Evolutionary conservation across 2,113 vertebrate species (phyloP), one percentile per base, ranked within the genome.

Genomic region (Colius striatus): DNA sequence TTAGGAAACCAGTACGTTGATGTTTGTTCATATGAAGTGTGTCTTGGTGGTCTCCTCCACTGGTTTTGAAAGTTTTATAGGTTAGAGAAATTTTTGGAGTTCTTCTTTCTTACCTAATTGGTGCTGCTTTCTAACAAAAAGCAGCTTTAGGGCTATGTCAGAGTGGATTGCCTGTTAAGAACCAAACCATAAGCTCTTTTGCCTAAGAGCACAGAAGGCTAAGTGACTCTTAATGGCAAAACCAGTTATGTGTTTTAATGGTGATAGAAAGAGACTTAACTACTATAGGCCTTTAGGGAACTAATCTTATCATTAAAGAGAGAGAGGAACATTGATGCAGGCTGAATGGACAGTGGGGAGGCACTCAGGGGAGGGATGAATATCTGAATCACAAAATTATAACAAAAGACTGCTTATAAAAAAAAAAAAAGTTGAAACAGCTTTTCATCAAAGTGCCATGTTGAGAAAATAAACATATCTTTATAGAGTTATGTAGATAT

Each of bases 201-300:
- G 41, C 2, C 1, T 43, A 83, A 58, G 17, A 78, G 17, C 87
- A 62, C 47, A 75, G 76, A 85, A 81, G 75, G 32, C 21, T 88
- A 62, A 79, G 62, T 72, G 29, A 34, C 7, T 30, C 13, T 79
- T 87, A 84, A 89, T 30, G 27, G 50, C 74, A 82, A 89, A 94
- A 54, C 25, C 43, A 79, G 61, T 85, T 89, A 68, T 27, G 53
- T 91, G 38, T 72, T 94, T 95, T 95, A 93, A 94, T 75, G 70
- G 51, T 32, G 43, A 54, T 87, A 74, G 78, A 81, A 63, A 74
- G 91, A 90, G 66, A 85, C 53, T 9, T 94, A 95, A 92, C 29
- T 80, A 82, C 54, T 78, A 34, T 41, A 65, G 87, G 27, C 58
- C 77, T 89, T 78, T n/a, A 81, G 74, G 84, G 87, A 94, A 20